Percentiles rank a stretch among this genome's conserved stretches.
phyloP scores from a whole-genome alignment of 2,113 vertebrate species.

The Xenotilapia longispinis region DNA sequence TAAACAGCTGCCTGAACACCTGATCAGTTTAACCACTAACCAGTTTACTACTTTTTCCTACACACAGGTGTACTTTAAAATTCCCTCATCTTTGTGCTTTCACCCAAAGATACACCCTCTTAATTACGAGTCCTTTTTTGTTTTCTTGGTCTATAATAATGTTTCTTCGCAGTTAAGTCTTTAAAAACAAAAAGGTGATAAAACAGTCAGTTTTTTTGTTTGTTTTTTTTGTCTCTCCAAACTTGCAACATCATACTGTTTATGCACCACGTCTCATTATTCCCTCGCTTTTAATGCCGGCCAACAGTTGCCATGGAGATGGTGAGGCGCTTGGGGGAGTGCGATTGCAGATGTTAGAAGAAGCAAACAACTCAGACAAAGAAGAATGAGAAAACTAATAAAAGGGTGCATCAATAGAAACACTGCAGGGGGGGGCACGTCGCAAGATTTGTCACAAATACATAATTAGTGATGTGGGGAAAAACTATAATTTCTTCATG shows the following conservation, averaged over 20 bases:
- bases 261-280: conserved; percentile 22
- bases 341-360: conserved; percentile 55
- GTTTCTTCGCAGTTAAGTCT: background rate
- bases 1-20: background rate
- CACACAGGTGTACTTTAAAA: background rate
- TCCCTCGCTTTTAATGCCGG: conserved; percentile 34
- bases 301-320: conserved; percentile 65
- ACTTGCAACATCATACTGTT: conserved; percentile 4
- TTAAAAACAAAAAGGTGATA: background rate
- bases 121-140: background rate
- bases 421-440: background rate
- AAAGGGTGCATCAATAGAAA: background rate
- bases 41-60: background rate
- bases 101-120: background rate
- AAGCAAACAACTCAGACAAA: conserved; percentile 35
- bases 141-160: background rate
- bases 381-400: conserved; percentile 18
- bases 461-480: background rate
- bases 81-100: background rate
- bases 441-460: background rate
- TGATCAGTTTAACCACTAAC: background rate
- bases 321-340: conserved; percentile 46
- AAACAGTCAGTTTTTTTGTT: background rate
- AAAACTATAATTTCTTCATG: background rate
- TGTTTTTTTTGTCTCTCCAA: background rate